These are phyloP conservation scores for Micronycteris hirsuta DNA, from an alignment of 2,113 vertebrate species.

Conservation along the genomic window DNA sequence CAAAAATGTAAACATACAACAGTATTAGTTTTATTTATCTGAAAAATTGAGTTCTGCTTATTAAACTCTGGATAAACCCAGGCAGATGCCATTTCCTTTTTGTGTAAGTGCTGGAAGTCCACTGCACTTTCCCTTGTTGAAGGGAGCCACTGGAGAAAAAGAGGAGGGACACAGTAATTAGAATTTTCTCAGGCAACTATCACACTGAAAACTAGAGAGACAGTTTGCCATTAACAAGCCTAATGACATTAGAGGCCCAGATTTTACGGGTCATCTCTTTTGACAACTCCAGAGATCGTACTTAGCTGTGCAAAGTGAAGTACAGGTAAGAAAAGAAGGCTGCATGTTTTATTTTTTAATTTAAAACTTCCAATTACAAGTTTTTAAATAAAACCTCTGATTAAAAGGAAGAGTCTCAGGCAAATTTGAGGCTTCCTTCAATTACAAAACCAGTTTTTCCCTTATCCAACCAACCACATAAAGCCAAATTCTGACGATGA, in stretches of 20 bases:
- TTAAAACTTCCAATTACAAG: neutral
- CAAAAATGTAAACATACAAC: neutral
- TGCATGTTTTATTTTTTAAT: neutral
- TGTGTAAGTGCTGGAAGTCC: neutral
- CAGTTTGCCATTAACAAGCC: neutral
- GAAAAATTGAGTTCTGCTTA: neutral
- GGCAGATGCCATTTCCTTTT: neutral
- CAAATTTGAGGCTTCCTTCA: neutral
- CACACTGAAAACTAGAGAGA: neutral
- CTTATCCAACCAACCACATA: neutral
- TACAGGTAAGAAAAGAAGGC: neutral
- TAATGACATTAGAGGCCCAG: neutral
- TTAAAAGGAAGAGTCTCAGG: neutral
- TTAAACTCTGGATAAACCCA: neutral
- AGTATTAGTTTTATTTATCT: neutral
- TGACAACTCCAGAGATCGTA: neutral
- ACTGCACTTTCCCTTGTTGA: neutral
- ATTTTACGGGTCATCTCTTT: neutral
- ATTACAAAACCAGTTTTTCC: neutral
- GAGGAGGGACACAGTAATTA: neutral
- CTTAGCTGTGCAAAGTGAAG: neutral
- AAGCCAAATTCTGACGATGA: neutral
- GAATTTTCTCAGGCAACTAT: neutral
- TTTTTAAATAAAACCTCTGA: neutral
- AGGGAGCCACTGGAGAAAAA: neutral